Conservation (phyloP, 2,888 invertebrate species). For the Eledona agricola region DNA sequence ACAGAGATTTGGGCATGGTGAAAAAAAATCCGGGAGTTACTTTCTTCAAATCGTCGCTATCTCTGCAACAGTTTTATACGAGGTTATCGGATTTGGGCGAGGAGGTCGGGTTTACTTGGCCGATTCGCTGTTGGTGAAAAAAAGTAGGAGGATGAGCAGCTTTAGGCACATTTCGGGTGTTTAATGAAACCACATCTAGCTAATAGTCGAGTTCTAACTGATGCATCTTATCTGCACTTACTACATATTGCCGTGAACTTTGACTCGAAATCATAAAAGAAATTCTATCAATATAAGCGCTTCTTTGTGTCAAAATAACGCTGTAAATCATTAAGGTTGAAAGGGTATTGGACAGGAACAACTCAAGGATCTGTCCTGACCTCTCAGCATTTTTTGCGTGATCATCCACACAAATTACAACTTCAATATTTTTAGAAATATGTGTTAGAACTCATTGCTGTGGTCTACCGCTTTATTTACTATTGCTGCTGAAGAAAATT, state of each 20-base stretch:
- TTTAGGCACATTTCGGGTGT: conserved; percentile 2
- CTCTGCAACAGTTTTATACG: conserved; percentile 4
- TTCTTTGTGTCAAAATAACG: too few species aligned
- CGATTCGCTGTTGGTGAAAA: neutral
- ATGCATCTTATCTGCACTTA: conserved; percentile 2
- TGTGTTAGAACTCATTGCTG: too few species aligned
- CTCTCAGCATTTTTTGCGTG: too few species aligned
- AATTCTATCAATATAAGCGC: neutral
- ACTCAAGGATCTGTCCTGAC: too few species aligned
- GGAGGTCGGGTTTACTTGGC: neutral
- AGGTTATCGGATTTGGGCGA: neutral
- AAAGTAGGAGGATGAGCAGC: neutral
- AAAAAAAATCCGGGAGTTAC: conserved; percentile 54
- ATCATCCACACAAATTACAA: too few species aligned
- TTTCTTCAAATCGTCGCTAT: conserved; percentile 10
- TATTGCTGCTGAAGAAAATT: too few species aligned
- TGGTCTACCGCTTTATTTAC: too few species aligned
- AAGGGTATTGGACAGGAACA: too few species aligned
- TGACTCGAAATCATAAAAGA: conserved; percentile 6
- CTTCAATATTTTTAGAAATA: too few species aligned
- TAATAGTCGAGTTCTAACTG: conserved; percentile 1
- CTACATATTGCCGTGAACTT: conserved; percentile 10
- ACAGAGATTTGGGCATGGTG: conserved; percentile 55
- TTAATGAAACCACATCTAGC: conserved; percentile 1
- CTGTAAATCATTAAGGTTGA: too few species aligned